Conservation (phyloP, 2,888 invertebrate genomes). For the Troides oblongomaculatus region DNA sequence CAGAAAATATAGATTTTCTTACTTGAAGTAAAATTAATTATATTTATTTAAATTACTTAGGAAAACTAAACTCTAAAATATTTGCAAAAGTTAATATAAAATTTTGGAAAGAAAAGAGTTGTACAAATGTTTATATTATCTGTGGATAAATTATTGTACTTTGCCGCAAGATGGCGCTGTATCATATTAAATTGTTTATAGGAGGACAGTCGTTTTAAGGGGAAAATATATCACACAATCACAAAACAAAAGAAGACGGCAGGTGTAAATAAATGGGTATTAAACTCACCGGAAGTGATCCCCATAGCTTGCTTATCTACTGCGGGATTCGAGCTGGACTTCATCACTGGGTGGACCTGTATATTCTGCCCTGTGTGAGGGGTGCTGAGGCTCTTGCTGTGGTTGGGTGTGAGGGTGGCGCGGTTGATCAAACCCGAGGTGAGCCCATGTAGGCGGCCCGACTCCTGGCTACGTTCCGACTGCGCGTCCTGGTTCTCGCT, state of each 20-base stretch:
- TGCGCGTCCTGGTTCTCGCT: slow-evolving; percentile 72
- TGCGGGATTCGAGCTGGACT: slow-evolving; percentile 74
- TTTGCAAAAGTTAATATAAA: no score
- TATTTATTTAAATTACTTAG: no score
- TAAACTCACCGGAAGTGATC: slow-evolving; percentile 61
- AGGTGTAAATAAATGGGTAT: no score
- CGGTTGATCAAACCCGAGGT: slow-evolving; percentile 46
- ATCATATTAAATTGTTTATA: no score
- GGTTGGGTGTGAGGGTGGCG: slow-evolving; percentile 59
- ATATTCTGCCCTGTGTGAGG: slow-evolving; percentile 69
- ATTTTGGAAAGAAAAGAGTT: no score
- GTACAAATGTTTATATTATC: no score
- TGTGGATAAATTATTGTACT: no score
- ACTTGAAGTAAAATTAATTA: no score
- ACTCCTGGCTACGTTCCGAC: slow-evolving; percentile 65
- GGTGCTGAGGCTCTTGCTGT: slow-evolving; percentile 69
- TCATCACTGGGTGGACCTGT: slow-evolving; percentile 72
- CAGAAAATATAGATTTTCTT: no score
- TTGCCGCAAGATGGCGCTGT: no score
- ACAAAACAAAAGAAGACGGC: no score
- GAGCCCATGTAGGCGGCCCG: slow-evolving; percentile 49
- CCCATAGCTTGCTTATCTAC: slow-evolving; percentile 77
- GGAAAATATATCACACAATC: neutral
- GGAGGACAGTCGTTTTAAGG: neutral
- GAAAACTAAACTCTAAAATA: no score